phyloP scores from a whole-genome alignment of 2,797 vertebrate genomes.

The Pipistrellus pipistrellus region DNA sequence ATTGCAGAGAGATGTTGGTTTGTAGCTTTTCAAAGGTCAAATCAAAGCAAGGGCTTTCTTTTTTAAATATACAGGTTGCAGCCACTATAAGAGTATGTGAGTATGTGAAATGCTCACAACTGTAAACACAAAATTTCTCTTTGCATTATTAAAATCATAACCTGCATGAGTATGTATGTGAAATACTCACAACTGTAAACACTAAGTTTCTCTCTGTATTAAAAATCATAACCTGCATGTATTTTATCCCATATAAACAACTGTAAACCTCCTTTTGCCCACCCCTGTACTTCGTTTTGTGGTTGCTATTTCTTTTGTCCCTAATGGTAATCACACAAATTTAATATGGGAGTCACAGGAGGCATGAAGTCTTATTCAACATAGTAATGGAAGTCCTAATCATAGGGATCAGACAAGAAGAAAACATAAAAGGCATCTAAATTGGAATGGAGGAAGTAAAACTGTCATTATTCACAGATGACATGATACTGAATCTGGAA shows the following conservation, averaged over 20 bases:
- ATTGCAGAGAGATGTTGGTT: background rate
- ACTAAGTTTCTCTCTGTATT: background rate
- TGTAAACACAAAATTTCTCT: background rate
- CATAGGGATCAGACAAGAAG: no score
- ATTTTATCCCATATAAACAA: no score
- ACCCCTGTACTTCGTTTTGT: background rate
- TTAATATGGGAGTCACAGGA: slow-evolving; percentile 5
- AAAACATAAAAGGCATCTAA: no score
- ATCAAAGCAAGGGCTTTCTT: slow-evolving; percentile 4
- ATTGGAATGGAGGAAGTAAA: no score
- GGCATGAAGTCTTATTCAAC: background rate
- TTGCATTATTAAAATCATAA: background rate
- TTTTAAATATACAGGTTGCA: background rate
- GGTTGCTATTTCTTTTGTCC: slow-evolving; percentile 43
- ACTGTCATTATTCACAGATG: no score
- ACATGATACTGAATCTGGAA: no score
- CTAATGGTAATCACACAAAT: background rate
- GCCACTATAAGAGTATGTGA: background rate
- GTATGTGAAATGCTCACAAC: no score
- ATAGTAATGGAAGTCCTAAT: no score
- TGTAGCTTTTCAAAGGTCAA: slow-evolving; percentile 26
- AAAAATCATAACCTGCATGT: background rate
- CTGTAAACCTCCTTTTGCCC: background rate
- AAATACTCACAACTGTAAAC: background rate
- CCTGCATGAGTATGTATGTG: no score